phyloP scores from a whole-genome alignment of 2,888 invertebrate species.

The Carcina quercana region DNA sequence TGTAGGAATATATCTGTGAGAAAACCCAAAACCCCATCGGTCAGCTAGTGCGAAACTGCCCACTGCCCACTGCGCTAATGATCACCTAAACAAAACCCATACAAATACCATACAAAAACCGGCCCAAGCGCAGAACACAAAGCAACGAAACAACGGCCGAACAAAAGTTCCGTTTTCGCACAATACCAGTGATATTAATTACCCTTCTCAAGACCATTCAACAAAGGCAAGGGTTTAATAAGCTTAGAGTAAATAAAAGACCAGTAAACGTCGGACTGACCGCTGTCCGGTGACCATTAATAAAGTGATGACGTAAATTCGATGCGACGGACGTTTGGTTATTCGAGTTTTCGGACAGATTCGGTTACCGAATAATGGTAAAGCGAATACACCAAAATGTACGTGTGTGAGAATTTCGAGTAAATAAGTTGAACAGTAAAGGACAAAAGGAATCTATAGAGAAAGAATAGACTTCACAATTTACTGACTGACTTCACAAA shows the following conservation, averaged over 20 bases:
- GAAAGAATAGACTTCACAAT: too few relatives aligned
- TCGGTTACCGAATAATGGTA: too few relatives aligned
- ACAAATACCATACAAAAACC: conserved; percentile 50
- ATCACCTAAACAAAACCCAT: conserved; percentile 52
- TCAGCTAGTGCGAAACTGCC: conserved; percentile 48
- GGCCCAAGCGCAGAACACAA: conserved; percentile 41
- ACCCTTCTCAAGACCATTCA: conserved; percentile 51
- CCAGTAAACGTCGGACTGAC: conserved; percentile 50
- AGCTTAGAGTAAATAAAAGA: conserved; percentile 67
- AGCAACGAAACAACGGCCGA: conserved; percentile 43
- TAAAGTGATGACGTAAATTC: too few relatives aligned
- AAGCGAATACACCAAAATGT: too few relatives aligned
- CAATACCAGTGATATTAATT: conserved; percentile 67
- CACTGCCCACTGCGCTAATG: conserved; percentile 67
- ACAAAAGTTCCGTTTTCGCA: conserved; percentile 60
- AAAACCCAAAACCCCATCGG: conserved; percentile 41
- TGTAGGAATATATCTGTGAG: conserved; percentile 44
- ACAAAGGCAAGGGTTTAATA: conserved; percentile 67
- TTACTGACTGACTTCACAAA: too few relatives aligned
- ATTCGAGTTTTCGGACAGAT: conserved; percentile 4
- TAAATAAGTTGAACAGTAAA: too few relatives aligned
- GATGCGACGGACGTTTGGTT: conserved; percentile 52
- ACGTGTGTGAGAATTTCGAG: too few relatives aligned
- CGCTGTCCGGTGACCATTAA: conserved; percentile 46
- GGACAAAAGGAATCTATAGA: too few relatives aligned